A percentile compares a stretch with the other conserved stretches of the same genome.
phyloP scores from a whole-genome alignment of 2,888 invertebrate genomes.

The Ptilodon capucinus region DNA sequence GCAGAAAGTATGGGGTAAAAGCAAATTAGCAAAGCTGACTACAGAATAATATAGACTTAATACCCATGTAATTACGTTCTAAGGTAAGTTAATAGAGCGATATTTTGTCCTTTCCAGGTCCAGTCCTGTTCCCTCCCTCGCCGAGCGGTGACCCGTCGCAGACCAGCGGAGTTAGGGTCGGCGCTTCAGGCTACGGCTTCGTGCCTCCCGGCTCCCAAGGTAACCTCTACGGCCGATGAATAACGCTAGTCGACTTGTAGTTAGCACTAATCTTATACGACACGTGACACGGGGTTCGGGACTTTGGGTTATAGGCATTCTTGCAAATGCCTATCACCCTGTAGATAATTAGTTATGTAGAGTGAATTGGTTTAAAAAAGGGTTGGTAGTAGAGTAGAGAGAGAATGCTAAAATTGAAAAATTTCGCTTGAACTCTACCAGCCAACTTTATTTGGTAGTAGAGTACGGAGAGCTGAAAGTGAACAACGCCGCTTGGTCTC shows the following conservation, averaged over 20 bases:
- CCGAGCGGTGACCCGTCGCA: conserved; percentile 86
- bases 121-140: conserved; percentile 89
- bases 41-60: too few relatives aligned
- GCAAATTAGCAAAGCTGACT: too few relatives aligned
- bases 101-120: conserved; percentile 80
- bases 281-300: conserved; percentile 35
- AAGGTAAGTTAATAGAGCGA: too few relatives aligned
- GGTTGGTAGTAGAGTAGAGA: background rate
- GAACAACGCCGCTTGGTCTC: background rate
- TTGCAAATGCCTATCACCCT: background rate
- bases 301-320: background rate
- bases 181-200: conserved; percentile 93
- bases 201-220: conserved; percentile 88
- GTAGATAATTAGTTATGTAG: background rate
- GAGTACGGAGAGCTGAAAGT: background rate
- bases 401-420: too few relatives aligned
- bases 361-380: background rate
- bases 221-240: conserved; percentile 77
- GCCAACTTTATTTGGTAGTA: background rate
- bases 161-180: conserved; percentile 91
- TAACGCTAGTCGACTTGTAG: conserved; percentile 60
- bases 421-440: background rate
- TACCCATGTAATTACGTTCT: too few relatives aligned
- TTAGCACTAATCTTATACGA: conserved; percentile 58
- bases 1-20: too few relatives aligned